phyloP scores from a whole-genome alignment of 2,797 vertebrate species.

The Epinephelus coioides region DNA sequence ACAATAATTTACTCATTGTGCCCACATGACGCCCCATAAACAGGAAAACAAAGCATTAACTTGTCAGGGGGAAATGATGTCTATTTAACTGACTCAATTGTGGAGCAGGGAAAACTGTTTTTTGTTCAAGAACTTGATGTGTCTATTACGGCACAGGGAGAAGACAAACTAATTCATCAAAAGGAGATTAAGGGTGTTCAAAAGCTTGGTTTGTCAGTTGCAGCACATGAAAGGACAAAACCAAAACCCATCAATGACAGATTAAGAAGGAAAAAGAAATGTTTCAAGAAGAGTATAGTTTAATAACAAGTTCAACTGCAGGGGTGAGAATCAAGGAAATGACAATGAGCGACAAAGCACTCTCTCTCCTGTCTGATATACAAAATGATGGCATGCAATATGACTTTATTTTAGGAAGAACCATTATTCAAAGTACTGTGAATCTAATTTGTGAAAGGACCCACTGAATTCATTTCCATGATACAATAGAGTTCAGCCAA shows the following conservation, averaged over 20 bases:
- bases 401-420: constrained; percentile 52
- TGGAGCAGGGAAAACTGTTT: constrained; percentile 64
- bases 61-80: constrained; percentile 81
- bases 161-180: constrained; percentile 72
- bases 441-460: constrained; percentile 55
- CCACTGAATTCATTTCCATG: constrained; percentile 50
- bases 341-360: constrained; percentile 63
- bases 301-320: constrained; percentile 72
- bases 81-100: constrained; percentile 80
- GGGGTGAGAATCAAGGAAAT: constrained; percentile 62
- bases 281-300: constrained; percentile 61
- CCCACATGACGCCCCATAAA: constrained; percentile 82
- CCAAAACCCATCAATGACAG: constrained; percentile 71
- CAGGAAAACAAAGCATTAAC: constrained; percentile 80
- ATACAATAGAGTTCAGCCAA: constrained; percentile 46
- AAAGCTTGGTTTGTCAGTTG: constrained; percentile 70
- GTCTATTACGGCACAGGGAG: constrained; percentile 59
- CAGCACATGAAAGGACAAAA: constrained; percentile 67
- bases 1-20: constrained; percentile 83
- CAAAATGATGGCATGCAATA: constrained; percentile 54
- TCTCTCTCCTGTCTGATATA: constrained; percentile 50
- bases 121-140: constrained; percentile 68
- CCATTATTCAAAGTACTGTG: constrained; percentile 58
- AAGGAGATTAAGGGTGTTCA: constrained; percentile 66
- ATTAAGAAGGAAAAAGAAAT: constrained; percentile 68